These are phyloP conservation scores for Monopterus albus DNA, from an alignment of 2,113 vertebrate species.

Conservation along the genomic window DNA sequence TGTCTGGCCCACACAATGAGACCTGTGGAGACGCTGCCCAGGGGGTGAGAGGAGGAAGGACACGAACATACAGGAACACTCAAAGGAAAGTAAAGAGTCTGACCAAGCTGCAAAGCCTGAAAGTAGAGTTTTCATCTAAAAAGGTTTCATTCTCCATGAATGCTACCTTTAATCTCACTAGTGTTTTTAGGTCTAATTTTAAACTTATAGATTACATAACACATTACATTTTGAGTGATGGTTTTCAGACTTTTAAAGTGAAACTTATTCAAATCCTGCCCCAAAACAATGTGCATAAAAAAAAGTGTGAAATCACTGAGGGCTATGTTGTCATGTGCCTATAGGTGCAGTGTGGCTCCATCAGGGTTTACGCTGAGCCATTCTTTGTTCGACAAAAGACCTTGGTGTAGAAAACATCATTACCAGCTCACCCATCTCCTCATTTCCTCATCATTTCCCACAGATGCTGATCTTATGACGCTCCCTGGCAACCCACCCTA, in stretches of 20 bases:
- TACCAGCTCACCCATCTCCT: conserved; percentile 65
- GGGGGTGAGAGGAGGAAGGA: conserved; percentile 33
- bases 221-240: too few species aligned
- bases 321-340: conserved; percentile 46
- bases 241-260: conserved; percentile 37
- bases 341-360: conserved; percentile 44
- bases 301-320: conserved; percentile 45
- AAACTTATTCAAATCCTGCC: conserved; percentile 39
- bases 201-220: conserved; percentile 33
- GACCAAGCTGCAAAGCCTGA: conserved; percentile 12
- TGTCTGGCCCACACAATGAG: conserved; percentile 77
- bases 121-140: conserved; percentile 20
- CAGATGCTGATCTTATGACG: conserved; percentile 72
- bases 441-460: conserved; percentile 62
- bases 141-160: conserved; percentile 41
- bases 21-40: conserved; percentile 69
- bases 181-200: conserved; percentile 23
- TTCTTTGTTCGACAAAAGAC: conserved; percentile 66
- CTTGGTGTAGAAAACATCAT: conserved; percentile 71
- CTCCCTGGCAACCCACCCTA: conserved; percentile 51
- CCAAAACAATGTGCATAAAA: conserved; percentile 26
- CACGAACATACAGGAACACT: conserved; percentile 67
- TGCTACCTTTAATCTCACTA: conserved; percentile 5
- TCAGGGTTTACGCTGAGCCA: conserved; percentile 40
- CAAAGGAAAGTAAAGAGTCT: not conserved